Base-by-base conservation (phyloP, 2,797 vertebrate genomes). In the Sternarchorhynchus goeldii region DNA sequence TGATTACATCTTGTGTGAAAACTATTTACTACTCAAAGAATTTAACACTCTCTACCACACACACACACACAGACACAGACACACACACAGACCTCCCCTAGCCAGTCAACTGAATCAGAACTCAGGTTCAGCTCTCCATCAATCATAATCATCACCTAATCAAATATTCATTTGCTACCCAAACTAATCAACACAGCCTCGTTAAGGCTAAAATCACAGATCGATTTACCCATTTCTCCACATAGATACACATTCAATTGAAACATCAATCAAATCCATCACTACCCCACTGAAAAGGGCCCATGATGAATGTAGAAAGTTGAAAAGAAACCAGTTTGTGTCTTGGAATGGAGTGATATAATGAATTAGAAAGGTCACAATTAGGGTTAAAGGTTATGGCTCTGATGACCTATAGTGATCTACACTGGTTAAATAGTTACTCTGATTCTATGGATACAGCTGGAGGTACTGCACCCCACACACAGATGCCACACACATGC, bases 171-270 rank as follows among this genome's bases (percentile, higher is more conserved):
- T 91, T 90, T 76, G 87, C 85, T 87, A 88, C 82, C 89, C 86
- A 90, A 92, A 92, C 91, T 88, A 91, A 93, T 94, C 90, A 92
- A 89, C 83, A 83, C 81, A 84, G 88, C 86, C 91, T 92, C 88
- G 91, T 92, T 91, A 92, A 75, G 25, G n/a, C 39, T n/a, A 62
- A 75, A 69, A 77, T 66, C 75, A 72, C 55, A 7, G 58, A 78
- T 79, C 79, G 77, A 76, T 81, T 68, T 74, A 25, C 36, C 57
- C 53, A 29, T 62, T 69, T 62, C 25, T 45, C 53, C 53, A 59
- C 59, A 53, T 72, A 59, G 69, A n/a, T 56, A 59, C 60, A 62
- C 70, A 79, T 72, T 76, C 69, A 59, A 64, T 57, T 59, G 53
- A 73, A 69, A 41, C 58, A 74, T 69, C 74, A 69, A 81, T 68